These are phyloP conservation scores for Pangasius djambal DNA, from an alignment of 2,797 vertebrate species.

Conservation along the genomic window DNA sequence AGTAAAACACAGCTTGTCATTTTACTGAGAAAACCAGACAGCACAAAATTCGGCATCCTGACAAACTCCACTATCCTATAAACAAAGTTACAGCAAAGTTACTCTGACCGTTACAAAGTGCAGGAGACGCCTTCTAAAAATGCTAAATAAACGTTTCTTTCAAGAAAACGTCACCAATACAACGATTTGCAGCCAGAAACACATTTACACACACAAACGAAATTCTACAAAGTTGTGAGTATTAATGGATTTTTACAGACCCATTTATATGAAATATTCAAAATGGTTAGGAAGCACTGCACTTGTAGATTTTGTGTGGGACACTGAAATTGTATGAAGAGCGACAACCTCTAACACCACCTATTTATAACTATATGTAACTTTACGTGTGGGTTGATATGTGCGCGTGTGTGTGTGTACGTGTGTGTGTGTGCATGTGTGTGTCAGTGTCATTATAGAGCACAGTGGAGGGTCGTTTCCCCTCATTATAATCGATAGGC, in stretches of 20 bases:
- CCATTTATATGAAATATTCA: neutral
- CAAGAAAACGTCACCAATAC: neutral
- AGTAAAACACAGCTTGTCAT: neutral
- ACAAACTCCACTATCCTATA: too few species aligned
- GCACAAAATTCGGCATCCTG: neutral
- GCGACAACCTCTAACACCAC: neutral
- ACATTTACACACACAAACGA: neutral
- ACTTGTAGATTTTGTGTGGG: neutral
- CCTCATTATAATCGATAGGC: conserved; percentile 11
- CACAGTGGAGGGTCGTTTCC: neutral
- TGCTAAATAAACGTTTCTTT: neutral
- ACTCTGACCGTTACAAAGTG: neutral
- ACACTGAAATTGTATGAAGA: neutral
- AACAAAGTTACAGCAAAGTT: neutral
- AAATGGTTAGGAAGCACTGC: neutral
- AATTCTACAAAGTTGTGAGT: neutral
- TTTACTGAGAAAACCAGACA: neutral
- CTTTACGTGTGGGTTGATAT: neutral
- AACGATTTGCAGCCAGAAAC: too few species aligned
- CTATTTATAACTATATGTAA: neutral
- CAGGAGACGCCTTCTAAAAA: neutral
- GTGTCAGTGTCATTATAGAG: neutral
- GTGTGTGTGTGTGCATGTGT: neutral
- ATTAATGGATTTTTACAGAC: too few species aligned
- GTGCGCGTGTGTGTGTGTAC: neutral